Base-by-base conservation (phyloP, 2,888 invertebrate species). In the Diarsia mendica region DNA sequence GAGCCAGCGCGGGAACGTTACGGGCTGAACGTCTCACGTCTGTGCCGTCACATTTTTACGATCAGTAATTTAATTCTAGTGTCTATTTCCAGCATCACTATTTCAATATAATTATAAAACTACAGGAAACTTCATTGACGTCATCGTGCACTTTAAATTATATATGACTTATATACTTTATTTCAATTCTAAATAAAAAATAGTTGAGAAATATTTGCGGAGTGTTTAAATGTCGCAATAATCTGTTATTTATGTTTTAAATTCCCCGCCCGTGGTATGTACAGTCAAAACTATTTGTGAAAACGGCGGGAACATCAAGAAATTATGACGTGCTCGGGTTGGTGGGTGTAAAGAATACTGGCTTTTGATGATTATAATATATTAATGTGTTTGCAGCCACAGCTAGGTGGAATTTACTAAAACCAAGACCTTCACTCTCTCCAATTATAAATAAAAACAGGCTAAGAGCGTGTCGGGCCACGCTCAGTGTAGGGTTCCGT, bases 191-290 rank as follows among this genome's bases (percentile, higher is more conserved):
- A 76, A 85, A 82, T 84, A 84, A 86, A 87, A 88, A 90, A 88
- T 83, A 75, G 79, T 67, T 70, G 63, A 75, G 85, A 89, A 87
- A 87, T 88, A 87, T 90, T 89, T 89, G 88, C 80, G 78, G 80
- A 84, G 82, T 84, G 86, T 87, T 87, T 88, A 90, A 91, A 90
- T 88, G 94, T 92, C 92, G 91, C 86, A 88, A 89, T 91, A 90
- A 89, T 85, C 77, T 71, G 89, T 92, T 92, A 94, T 94, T 93
- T 93, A 93, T 91, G 92, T 88, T 87, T 85, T 76, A 73, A 78
- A 84, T 86, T 80, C 76, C 18, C 28, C 78, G 83, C 1, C 55
- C 3, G 83, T 39, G 80, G 83, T 78, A 60, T 33, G 60, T 60
- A 64, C 63, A 77, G 84, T 85, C 86, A 83, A 83, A 85, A 83